Conservation (phyloP, 2,797 vertebrate species). For the Pseudomugil tenellus region DNA sequence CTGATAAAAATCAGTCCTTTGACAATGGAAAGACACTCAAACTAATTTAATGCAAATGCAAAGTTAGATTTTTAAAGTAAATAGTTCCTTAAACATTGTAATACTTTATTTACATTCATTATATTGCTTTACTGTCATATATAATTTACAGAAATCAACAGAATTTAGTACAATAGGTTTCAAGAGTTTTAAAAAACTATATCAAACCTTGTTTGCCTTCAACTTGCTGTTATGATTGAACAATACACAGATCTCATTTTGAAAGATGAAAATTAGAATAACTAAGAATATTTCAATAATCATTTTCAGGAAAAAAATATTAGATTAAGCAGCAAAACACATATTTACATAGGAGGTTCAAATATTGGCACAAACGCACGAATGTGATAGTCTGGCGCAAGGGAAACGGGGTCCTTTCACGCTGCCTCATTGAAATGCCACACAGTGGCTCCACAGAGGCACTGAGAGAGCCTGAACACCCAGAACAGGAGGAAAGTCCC, state of each 20-base stretch:
- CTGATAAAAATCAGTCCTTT: slow-evolving; percentile 22
- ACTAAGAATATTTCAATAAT: no score
- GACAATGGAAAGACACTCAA: slow-evolving; percentile 14
- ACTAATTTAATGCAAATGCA: slow-evolving; percentile 16
- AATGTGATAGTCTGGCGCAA: slow-evolving; percentile 35
- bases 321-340: no score
- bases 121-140: slow-evolving; percentile 25
- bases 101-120: slow-evolving; percentile 32
- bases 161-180: neutral
- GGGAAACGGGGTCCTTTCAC: slow-evolving; percentile 66
- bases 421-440: slow-evolving; percentile 76
- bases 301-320: no score
- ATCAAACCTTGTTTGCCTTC: no score
- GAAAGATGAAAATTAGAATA: no score
- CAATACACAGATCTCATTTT: no score
- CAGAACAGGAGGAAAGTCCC: slow-evolving; percentile 53
- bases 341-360: slow-evolving; percentile 43
- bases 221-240: no score
- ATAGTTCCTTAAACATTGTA: slow-evolving; percentile 21
- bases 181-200: no score
- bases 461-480: slow-evolving; percentile 50
- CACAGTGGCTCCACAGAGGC: slow-evolving; percentile 52
- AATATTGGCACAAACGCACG: slow-evolving; percentile 25
- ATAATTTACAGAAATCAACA: slow-evolving; percentile 17
- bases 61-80: no score